phyloP scores from a whole-genome alignment of 2,797 vertebrate species.

The Coluber constrictor region DNA sequence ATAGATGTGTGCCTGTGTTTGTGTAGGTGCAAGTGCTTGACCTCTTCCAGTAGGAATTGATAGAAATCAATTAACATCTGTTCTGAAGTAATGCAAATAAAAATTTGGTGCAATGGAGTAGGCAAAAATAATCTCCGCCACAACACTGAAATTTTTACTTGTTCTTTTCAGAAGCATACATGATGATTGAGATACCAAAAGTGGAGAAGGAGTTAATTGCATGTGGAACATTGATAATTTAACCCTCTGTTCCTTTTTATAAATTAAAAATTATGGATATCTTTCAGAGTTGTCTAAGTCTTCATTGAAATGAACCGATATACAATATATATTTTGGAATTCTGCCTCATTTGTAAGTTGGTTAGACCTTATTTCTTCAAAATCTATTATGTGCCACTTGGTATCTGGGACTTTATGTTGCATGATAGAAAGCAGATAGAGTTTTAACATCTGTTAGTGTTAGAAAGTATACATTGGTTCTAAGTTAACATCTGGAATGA shows the following conservation, averaged over 20 bases:
- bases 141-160: conserved; percentile 37
- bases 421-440: conserved; percentile 20
- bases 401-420: background rate
- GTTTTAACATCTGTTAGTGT: background rate
- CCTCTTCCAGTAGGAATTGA: conserved; percentile 27
- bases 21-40: conserved; percentile 38
- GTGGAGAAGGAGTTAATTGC: conserved; percentile 12
- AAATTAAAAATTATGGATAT: conserved; percentile 40
- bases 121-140: background rate
- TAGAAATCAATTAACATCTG: conserved; percentile 28
- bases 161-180: conserved; percentile 39
- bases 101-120: conserved; percentile 15
- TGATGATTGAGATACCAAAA: conserved; percentile 37
- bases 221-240: conserved; percentile 38
- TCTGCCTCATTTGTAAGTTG: background rate
- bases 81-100: conserved; percentile 26
- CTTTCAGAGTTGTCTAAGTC: background rate
- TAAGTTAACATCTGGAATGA: background rate
- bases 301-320: background rate
- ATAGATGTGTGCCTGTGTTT: conserved; percentile 42
- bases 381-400: conserved; percentile 1
- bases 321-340: background rate
- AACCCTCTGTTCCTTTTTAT: conserved; percentile 11
- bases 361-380: background rate
- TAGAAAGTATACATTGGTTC: background rate